These are phyloP conservation scores for Apamea anceps DNA, from an alignment of 2,888 invertebrate species.

Conservation along the genomic window DNA sequence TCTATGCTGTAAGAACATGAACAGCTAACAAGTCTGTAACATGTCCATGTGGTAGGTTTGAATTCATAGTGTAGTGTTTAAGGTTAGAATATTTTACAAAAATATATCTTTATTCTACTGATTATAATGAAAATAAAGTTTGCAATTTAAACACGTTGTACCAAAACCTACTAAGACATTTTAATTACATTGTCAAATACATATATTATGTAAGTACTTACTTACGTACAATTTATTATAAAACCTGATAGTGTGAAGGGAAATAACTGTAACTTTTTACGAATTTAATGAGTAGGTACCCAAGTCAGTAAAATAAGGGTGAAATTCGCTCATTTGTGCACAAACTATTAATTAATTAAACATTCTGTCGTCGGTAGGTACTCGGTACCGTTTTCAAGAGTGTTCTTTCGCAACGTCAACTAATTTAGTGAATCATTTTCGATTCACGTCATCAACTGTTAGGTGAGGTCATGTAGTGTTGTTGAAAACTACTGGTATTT, in stretches of 20 bases:
- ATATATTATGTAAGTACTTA: background rate
- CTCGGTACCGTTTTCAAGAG: constrained; percentile 35
- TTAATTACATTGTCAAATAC: background rate
- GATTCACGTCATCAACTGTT: constrained; percentile 68
- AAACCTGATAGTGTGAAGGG: background rate
- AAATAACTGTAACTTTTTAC: background rate
- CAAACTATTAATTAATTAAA: constrained; percentile 40
- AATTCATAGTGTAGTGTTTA: background rate
- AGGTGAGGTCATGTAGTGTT: constrained; percentile 41
- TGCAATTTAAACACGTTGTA: background rate
- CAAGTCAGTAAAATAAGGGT: constrained; percentile 8
- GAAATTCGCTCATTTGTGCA: constrained; percentile 31
- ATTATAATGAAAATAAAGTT: background rate
- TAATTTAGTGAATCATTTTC: constrained; percentile 66
- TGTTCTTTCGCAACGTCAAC: constrained; percentile 68
- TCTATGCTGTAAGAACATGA: background rate
- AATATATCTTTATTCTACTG: background rate
- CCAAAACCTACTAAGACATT: background rate
- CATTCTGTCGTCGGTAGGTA: constrained; percentile 1
- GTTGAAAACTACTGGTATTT: constrained; percentile 29
- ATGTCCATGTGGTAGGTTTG: background rate
- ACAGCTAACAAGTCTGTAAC: background rate
- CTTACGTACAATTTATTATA: background rate
- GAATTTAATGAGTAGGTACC: background rate
- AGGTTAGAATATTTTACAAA: background rate